These are phyloP conservation scores for Ischnus inquisitorius DNA, from an alignment of 2,888 invertebrate genomes.

Conservation along the genomic window DNA sequence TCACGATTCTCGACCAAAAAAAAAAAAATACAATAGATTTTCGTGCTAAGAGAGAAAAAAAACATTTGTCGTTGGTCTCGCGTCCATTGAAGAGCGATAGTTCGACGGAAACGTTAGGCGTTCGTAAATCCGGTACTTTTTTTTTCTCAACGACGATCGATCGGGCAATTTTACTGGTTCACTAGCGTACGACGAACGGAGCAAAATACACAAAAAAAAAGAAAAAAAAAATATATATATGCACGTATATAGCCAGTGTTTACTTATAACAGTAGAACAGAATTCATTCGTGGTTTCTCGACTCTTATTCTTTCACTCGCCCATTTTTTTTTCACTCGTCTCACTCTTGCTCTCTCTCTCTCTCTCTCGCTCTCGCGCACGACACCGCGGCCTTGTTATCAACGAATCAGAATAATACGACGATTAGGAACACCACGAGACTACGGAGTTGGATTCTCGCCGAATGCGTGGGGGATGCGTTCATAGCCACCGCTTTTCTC, in stretches of 20 bases:
- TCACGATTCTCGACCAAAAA: neutral
- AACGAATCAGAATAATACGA: neutral
- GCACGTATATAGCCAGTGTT: neutral
- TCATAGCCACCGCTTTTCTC: neutral
- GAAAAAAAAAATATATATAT: neutral
- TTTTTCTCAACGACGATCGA: conserved; percentile 41
- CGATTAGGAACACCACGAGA: conserved; percentile 8
- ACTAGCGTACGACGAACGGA: conserved; percentile 4
- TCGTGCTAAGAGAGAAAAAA: too few species aligned
- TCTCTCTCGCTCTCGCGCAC: neutral
- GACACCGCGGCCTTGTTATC: neutral
- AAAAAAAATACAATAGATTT: neutral
- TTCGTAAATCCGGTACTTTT: conserved; percentile 25
- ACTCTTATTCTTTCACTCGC: conserved; percentile 14
- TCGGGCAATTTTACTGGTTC: conserved; percentile 26
- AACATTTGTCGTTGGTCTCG: neutral
- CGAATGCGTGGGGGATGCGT: conserved; percentile 4
- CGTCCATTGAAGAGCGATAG: neutral
- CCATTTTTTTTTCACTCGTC: neutral
- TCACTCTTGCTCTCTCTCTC: neutral
- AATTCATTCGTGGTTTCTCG: neutral
- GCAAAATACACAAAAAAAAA: neutral
- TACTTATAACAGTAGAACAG: neutral
- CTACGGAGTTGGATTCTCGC: neutral
- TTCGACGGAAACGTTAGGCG: neutral